These are phyloP conservation scores for Polydrusus pterygomalis DNA, from an alignment of 2,888 invertebrate genomes.

Conservation along the genomic window DNA sequence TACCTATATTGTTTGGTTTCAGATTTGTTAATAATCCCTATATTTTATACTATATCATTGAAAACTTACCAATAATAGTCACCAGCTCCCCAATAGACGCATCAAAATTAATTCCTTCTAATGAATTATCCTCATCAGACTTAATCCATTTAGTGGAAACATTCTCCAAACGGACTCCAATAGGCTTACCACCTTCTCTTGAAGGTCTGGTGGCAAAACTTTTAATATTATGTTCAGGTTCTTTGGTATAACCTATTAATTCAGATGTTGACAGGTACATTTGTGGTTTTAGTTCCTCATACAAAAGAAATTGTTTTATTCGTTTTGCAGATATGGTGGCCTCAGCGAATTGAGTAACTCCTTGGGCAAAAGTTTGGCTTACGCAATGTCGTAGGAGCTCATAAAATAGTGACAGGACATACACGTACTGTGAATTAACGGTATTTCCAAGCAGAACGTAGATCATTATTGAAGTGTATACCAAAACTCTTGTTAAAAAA, in stretches of 20 bases:
- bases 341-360: conserved; percentile 82
- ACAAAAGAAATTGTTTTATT: conserved; percentile 76
- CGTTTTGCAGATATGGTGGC: conserved; percentile 59
- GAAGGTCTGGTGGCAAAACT: neutral
- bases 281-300: conserved; percentile 59
- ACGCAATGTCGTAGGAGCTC: conserved; percentile 80
- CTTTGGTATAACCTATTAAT: neutral
- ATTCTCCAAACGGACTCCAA: conserved; percentile 31
- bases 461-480: conserved; percentile 86
- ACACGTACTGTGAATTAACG: conserved; percentile 78
- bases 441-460: conserved; percentile 80
- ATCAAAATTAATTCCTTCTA: conserved; percentile 78
- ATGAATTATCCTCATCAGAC: conserved; percentile 62
- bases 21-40: neutral
- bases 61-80: conserved; percentile 72
- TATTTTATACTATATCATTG: neutral
- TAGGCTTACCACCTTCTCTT: neutral
- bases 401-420: conserved; percentile 85
- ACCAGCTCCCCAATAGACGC: conserved; percentile 71
- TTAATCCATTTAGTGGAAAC: conserved; percentile 74
- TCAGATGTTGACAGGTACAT: neutral
- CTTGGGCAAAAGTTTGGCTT: conserved; percentile 77
- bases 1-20: neutral
- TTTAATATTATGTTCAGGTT: neutral
- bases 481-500: conserved; percentile 87